Base-by-base conservation (phyloP, 2,797 vertebrate genomes). In the Urosaurus nigricauda region DNA sequence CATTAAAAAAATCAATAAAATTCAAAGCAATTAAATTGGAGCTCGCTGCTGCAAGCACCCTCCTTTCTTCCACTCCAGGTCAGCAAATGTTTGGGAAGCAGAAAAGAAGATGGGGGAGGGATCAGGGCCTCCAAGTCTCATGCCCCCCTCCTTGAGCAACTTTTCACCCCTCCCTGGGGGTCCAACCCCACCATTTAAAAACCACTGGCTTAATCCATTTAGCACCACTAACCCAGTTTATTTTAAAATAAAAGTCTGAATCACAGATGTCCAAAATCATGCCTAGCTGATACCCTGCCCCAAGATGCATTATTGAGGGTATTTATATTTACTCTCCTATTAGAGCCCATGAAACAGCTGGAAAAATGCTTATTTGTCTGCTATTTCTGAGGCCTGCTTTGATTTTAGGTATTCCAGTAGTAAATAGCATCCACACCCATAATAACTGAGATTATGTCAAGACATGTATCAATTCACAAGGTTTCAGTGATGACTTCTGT, bases 241-340 rank as follows among this genome's bases (percentile, higher is more conserved):
- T 40, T 32, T 32, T n/a, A 56, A 58, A 80, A 58, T 60, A 81
- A 65, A 43, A 65, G 70, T 73, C 24, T 60, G 21, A 29, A 81
- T 63, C 56, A 63, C 7, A 14, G 12, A 56, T 81, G n/a, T 60
- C 13, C 21, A 58, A 37, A 21, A 68, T 68, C 65, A 32, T 29
- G 65, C 29, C 65, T 32, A 68, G 65, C 65, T 68, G 12, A 29
- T 1, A 26, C 24, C 40, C 2, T 0, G 11, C 40, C 75, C 40
- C 84, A 83, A 84, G 9, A 12, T 68, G 43, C 63, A 17, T 63
- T 63, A 5, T 24, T 77, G 43, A 7, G 88, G 88, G 82, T 78
- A 9, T 32, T 7, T 91, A 83, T 92, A 86, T 89, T 94, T 74
- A 24, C 19, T 87, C 91, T 90, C 26, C 58, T 86, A 7, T 91